These are phyloP conservation scores for Aphaenogaster ashmeadi DNA, from an alignment of 1,140 invertebrate genomes.

Conservation along the genomic window DNA sequence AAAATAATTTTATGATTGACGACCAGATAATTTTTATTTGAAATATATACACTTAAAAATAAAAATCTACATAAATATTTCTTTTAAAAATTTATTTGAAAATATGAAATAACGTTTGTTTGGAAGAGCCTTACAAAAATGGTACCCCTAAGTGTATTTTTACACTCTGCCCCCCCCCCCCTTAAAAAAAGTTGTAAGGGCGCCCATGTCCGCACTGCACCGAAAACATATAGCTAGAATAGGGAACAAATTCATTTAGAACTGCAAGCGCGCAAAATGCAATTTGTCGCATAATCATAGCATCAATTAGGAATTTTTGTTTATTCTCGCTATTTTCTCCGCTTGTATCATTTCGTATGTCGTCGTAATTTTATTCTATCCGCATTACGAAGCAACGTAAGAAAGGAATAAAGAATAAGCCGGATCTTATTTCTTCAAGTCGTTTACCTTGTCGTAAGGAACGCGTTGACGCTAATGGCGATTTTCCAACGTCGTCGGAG, in stretches of 20 bases:
- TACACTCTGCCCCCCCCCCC: no score
- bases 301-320: not conserved
- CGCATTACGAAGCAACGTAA: not conserved
- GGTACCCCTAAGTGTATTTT: no score
- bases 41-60: no score
- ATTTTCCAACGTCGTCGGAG: not conserved
- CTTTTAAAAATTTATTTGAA: no score
- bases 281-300: not conserved
- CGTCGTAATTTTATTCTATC: constrained; percentile 16
- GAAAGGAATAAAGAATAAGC: not conserved
- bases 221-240: not conserved
- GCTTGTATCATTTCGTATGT: not conserved
- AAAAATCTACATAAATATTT: no score
- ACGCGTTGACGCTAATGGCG: not conserved
- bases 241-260: not conserved
- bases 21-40: no score
- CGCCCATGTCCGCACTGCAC: not conserved
- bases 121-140: no score
- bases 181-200: no score
- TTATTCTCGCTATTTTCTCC: not conserved
- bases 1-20: no score
- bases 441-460: not conserved
- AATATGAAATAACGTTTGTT: no score
- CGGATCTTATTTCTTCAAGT: constrained; percentile 20
- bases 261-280: not conserved